phyloP scores from a whole-genome alignment of 2,113 vertebrate species.

The Istiophorus platypterus region DNA sequence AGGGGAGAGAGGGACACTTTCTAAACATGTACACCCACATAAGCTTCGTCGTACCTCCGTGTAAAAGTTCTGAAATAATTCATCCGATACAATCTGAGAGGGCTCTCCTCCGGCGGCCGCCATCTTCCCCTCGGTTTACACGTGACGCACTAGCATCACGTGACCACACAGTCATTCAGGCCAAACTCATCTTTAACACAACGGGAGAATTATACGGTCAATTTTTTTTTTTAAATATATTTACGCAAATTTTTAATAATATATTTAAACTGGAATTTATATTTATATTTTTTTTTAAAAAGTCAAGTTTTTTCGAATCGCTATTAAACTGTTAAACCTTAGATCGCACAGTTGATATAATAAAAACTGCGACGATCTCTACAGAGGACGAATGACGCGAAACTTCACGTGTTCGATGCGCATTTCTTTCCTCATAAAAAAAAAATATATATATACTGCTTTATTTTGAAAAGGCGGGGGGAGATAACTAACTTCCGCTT shows the following conservation, averaged over 20 bases:
- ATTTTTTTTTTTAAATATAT: too few relatives aligned
- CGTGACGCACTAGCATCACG: constrained; percentile 70
- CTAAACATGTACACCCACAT: rapidly evolving
- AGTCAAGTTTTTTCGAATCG: too few relatives aligned
- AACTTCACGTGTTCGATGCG: background rate
- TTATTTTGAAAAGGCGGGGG: constrained; percentile 29
- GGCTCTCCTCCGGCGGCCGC: constrained; percentile 82
- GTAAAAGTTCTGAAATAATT: constrained; percentile 85
- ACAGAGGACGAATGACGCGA: background rate
- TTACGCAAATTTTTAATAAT: too few relatives aligned
- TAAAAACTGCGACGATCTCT: too few relatives aligned
- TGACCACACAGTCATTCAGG: constrained; percentile 15
- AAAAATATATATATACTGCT: too few relatives aligned
- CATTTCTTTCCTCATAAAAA: background rate
- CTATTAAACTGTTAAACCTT: too few relatives aligned
- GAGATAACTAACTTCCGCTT: background rate
- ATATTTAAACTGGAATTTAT: background rate
- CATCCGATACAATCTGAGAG: constrained; percentile 75
- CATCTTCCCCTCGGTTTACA: constrained; percentile 77
- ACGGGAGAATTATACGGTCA: too few relatives aligned
- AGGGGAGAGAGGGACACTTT: rapidly evolving
- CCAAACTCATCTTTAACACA: background rate
- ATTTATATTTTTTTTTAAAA: too few relatives aligned
- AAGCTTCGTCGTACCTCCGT: constrained; percentile 74
- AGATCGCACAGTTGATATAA: too few relatives aligned